Percentiles rank a stretch among this genome's conserved stretches.
Conservation (phyloP, 1,140 invertebrate genomes). For the Papilio polytes region DNA sequence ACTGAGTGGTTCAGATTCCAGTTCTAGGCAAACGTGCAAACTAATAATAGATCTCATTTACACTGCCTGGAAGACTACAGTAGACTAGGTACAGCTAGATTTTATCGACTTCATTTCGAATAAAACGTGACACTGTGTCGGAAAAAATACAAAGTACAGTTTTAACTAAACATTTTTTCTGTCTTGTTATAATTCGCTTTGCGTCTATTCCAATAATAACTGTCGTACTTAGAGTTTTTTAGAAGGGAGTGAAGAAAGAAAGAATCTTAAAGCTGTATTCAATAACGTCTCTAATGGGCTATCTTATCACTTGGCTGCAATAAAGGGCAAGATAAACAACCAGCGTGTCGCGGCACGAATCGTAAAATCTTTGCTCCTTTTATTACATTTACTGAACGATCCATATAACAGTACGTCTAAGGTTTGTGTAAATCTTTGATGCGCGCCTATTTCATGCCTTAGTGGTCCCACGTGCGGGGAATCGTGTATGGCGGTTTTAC, state of each 20-base stretch:
- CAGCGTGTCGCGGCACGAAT: constrained; percentile 49
- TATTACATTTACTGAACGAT: constrained; percentile 67
- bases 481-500: constrained; percentile 41
- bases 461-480: constrained; percentile 47
- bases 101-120: neutral
- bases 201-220: too few species aligned
- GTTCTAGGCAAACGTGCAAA: neutral
- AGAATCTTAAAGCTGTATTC: neutral
- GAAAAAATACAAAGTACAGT: neutral
- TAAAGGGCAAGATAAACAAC: constrained; percentile 66
- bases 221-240: too few species aligned
- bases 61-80: neutral
- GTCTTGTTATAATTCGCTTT: neutral
- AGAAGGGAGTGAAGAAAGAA: too few species aligned
- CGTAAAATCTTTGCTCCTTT: constrained; percentile 68
- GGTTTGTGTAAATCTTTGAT: constrained; percentile 63
- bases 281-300: constrained; percentile 33
- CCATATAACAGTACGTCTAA: constrained; percentile 65
- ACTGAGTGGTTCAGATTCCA: neutral
- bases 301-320: constrained; percentile 49
- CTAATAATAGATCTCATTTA: constrained; percentile 13
- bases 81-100: neutral
- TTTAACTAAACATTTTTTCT: neutral
- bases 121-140: neutral
- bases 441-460: constrained; percentile 48